Percentiles rank a stretch among this genome's conserved stretches.
These are phyloP conservation scores for Lutraria rhynchaena DNA, from an alignment of 1,140 invertebrate species.

Conservation along the genomic window DNA sequence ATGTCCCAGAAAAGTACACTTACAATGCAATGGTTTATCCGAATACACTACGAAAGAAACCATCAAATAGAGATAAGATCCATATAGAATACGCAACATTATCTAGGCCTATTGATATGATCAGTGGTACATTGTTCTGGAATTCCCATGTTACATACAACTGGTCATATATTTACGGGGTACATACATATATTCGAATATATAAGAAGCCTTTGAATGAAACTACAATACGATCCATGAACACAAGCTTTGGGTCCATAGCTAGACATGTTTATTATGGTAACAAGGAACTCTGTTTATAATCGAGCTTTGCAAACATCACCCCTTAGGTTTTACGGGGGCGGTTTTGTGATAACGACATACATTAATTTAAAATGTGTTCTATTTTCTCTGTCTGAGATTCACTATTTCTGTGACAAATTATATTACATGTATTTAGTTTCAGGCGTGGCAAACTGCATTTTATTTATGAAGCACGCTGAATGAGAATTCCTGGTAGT, in stretches of 20 bases:
- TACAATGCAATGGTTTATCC: conserved; percentile 40
- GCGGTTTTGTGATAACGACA: too few species aligned
- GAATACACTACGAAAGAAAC: neutral
- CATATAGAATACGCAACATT: conserved; percentile 20
- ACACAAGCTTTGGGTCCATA: neutral
- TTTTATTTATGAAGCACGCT: too few species aligned
- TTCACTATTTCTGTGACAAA: too few species aligned
- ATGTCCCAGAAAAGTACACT: neutral
- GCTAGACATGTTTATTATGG: too few species aligned
- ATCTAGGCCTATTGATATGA: neutral
- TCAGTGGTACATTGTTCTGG: neutral
- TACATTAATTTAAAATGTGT: too few species aligned
- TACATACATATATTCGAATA: conserved; percentile 28
- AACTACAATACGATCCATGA: conserved; percentile 6
- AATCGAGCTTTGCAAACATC: too few species aligned
- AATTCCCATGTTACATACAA: conserved; percentile 4
- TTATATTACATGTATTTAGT: too few species aligned
- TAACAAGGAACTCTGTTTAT: too few species aligned
- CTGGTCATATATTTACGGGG: conserved; percentile 28
- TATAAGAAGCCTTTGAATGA: neutral
- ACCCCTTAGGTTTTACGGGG: too few species aligned
- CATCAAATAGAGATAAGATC: conserved; percentile 4
- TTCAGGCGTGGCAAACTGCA: too few species aligned
- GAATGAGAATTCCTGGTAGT: too few species aligned
- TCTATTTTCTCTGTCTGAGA: too few species aligned